A percentile compares a stretch with the other conserved stretches of the same genome.
Evolutionary conservation across 2,888 invertebrate species (phyloP).

Genomic region (Megastigmus dorsalis): DNA sequence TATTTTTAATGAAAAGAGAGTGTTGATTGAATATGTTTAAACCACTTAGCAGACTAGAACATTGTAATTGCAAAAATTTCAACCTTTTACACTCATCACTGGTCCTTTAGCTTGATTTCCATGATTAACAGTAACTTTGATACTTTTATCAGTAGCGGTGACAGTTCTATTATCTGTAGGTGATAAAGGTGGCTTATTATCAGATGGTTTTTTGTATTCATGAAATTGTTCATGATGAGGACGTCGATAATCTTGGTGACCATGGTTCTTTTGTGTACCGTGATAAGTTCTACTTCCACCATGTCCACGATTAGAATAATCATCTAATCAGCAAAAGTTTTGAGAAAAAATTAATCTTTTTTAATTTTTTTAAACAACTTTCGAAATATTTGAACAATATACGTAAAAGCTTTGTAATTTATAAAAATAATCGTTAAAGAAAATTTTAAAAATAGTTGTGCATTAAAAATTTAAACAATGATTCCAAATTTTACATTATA

Average conservation of each 20-base stretch:
- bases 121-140: slow-evolving; percentile 66
- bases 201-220: slow-evolving; percentile 55
- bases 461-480: too few relatives aligned
- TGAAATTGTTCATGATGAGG: slow-evolving; percentile 62
- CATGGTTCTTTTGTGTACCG: slow-evolving; percentile 59
- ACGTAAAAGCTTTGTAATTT: too few relatives aligned
- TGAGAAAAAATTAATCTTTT: too few relatives aligned
- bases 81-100: slow-evolving; percentile 71
- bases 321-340: slow-evolving; percentile 57
- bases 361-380: too few relatives aligned
- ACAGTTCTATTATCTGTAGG: slow-evolving; percentile 62
- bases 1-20: neutral
- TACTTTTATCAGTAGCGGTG: slow-evolving; percentile 64
- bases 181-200: slow-evolving; percentile 53
- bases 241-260: slow-evolving; percentile 62
- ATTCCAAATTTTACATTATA: too few relatives aligned
- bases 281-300: slow-evolving; percentile 58
- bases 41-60: too few relatives aligned
- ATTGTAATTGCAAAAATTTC: slow-evolving; percentile 17
- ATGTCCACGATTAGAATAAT: slow-evolving; percentile 60
- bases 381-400: too few relatives aligned
- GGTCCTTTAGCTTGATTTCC: slow-evolving; percentile 61
- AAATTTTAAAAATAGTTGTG: too few relatives aligned
- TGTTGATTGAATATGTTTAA: too few relatives aligned
- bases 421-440: too few relatives aligned